A percentile compares a stretch with the other conserved stretches of the same genome.
phyloP scores from a whole-genome alignment of 2,113 vertebrate species.

The Podarcis cretensis region DNA sequence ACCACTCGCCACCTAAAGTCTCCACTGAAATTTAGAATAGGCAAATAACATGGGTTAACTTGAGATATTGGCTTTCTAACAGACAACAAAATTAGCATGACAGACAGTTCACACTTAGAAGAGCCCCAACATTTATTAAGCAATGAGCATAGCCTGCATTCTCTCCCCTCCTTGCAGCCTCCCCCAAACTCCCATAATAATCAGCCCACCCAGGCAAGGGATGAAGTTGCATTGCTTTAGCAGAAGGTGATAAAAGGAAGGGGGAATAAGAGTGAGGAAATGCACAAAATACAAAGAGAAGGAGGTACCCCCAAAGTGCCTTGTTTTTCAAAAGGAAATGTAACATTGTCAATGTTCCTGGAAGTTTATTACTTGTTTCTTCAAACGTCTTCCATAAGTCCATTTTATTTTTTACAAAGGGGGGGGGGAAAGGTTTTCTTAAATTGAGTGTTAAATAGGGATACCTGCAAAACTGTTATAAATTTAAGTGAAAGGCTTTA shows the following conservation, averaged over 20 bases:
- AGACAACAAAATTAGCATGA: conserved; percentile 72
- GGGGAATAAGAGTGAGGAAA: conserved; percentile 56
- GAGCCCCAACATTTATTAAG: conserved; percentile 74
- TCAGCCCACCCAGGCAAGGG: conserved; percentile 66
- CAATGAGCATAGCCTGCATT: conserved; percentile 72
- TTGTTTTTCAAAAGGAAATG: conserved; percentile 26
- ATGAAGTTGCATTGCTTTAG: conserved; percentile 70
- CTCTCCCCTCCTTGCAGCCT: conserved; percentile 34
- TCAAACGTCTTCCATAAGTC: conserved; percentile 28
- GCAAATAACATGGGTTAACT: conserved; percentile 29
- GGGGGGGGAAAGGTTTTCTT: too few relatives aligned
- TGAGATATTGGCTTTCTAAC: conserved; percentile 60
- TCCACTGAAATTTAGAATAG: conserved; percentile 34
- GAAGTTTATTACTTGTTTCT: not conserved
- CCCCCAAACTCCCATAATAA: conserved; percentile 40
- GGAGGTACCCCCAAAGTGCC: conserved; percentile 50
- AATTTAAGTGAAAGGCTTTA: not conserved
- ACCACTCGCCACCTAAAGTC: not conserved
- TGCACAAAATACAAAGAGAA: conserved; percentile 67
- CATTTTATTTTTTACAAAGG: too few relatives aligned
- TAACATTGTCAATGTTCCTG: conserved; percentile 10
- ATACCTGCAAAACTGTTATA: not conserved
- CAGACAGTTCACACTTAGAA: conserved; percentile 74
- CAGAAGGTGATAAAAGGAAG: conserved; percentile 65
- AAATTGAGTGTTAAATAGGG: not conserved